Percentiles rank a stretch among this genome's conserved stretches.
Evolutionary conservation across 2,888 invertebrate genomes (phyloP).

Genomic region (Bombylius discolor): DNA sequence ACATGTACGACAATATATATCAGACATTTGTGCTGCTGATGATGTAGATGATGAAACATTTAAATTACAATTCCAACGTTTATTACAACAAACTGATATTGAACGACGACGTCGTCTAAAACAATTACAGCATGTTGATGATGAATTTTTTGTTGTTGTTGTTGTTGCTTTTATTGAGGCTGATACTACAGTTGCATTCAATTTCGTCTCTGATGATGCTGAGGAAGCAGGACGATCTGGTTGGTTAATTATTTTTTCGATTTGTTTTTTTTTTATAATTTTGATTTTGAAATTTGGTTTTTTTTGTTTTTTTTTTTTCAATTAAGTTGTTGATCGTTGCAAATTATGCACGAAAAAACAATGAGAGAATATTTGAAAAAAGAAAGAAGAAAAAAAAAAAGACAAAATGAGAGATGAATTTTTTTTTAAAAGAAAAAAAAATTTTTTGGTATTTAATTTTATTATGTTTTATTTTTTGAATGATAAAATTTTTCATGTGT

Average conservation of each 20-base stretch:
- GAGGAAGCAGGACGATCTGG: conserved; percentile 40
- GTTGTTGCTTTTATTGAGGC: conserved; percentile 20
- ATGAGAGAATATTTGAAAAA: not conserved
- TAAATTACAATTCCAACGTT: conserved; percentile 24
- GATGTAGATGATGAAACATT: not conserved
- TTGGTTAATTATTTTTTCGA: not conserved
- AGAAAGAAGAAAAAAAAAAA: not conserved
- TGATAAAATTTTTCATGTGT: too few relatives aligned
- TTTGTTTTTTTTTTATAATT: not conserved
- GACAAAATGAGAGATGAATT: too few relatives aligned
- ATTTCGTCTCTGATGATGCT: conserved; percentile 21
- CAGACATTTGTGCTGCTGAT: conserved; percentile 41
- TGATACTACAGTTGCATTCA: conserved; percentile 27
- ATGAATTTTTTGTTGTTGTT: conserved; percentile 15
- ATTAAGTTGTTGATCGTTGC: not conserved
- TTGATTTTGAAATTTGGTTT: not conserved
- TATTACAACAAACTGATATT: conserved; percentile 24
- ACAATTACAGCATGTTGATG: conserved; percentile 35
- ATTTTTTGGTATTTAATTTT: too few relatives aligned
- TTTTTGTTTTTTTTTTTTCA: not conserved
- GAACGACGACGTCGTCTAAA: conserved; percentile 20
- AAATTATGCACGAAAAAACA: not conserved
- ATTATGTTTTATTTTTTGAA: too few relatives aligned
- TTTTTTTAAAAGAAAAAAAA: too few relatives aligned
- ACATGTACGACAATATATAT: conserved; percentile 43